Evolutionary conservation across 2,888 invertebrate species (phyloP).

Genomic region (Erannis defoliaria): DNA sequence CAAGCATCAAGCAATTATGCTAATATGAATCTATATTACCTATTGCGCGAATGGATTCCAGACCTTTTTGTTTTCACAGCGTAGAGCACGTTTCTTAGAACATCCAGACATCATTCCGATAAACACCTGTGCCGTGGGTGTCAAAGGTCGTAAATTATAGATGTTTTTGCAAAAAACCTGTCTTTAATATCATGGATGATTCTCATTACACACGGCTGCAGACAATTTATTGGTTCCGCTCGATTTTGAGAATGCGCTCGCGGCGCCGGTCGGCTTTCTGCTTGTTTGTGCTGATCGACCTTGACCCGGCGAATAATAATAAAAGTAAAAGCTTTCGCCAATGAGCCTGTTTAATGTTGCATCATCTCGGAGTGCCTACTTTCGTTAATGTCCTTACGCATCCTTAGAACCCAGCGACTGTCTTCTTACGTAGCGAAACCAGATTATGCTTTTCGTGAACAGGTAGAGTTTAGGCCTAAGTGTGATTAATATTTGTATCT

Average conservation of each 20-base stretch:
- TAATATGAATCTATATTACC: conserved; percentile 20
- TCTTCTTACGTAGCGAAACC: neutral
- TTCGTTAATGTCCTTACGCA: conserved; percentile 38
- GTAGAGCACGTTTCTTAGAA: conserved; percentile 50
- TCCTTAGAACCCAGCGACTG: neutral
- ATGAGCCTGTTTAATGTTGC: conserved; percentile 51
- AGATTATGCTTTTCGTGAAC: neutral
- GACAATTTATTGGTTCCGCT: conserved; percentile 69
- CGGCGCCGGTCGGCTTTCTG: conserved; percentile 73
- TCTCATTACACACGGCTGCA: conserved; percentile 51
- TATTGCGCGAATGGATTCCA: conserved; percentile 20
- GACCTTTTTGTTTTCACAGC: conserved; percentile 19
- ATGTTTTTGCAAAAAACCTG: conserved; percentile 53
- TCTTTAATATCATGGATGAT: conserved; percentile 44
- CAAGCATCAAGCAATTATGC: conserved; percentile 23
- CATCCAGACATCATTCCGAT: conserved; percentile 49
- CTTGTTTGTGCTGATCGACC: conserved; percentile 73
- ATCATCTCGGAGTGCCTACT: conserved; percentile 36
- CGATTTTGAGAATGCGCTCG: conserved; percentile 65
- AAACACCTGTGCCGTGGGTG: conserved; percentile 60
- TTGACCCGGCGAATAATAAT: conserved; percentile 75
- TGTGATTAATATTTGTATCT: too few species aligned
- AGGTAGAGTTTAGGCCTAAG: too few species aligned
- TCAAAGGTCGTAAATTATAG: conserved; percentile 56
- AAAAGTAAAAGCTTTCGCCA: conserved; percentile 81